phyloP scores from a whole-genome alignment of 2,888 invertebrate genomes.

The Zonitis immaculata region DNA sequence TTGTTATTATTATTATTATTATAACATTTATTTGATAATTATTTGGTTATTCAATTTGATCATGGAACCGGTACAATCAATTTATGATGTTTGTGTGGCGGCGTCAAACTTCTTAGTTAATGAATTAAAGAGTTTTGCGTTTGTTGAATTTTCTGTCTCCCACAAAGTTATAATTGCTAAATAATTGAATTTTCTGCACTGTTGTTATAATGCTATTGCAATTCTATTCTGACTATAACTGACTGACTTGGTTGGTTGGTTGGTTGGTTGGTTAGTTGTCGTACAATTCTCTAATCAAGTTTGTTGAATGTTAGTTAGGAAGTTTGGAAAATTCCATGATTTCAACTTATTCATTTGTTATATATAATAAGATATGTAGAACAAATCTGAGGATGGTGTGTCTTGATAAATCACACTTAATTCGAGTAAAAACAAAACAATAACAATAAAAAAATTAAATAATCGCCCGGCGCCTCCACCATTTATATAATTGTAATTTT shows the following conservation, averaged over 20 bases:
- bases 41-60: neutral
- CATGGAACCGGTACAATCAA: neutral
- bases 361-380: neutral
- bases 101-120: neutral
- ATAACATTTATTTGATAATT: neutral
- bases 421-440: too few relatives aligned
- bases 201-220: conserved; percentile 32
- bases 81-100: neutral
- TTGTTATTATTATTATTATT: too few relatives aligned
- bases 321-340: neutral
- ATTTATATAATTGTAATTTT: too few relatives aligned
- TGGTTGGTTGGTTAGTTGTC: neutral
- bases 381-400: too few relatives aligned
- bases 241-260: neutral
- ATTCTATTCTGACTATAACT: conserved; percentile 22
- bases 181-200: conserved; percentile 45
- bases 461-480: too few relatives aligned
- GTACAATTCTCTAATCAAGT: conserved; percentile 1
- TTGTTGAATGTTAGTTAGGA: neutral
- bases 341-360: neutral
- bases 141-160: conserved; percentile 32
- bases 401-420: too few relatives aligned
- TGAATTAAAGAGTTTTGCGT: conserved; percentile 8
- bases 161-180: conserved; percentile 44
- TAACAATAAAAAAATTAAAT: too few relatives aligned